phyloP scores from a whole-genome alignment of 2,888 invertebrate species.

The Lasioglossum zephyrum region DNA sequence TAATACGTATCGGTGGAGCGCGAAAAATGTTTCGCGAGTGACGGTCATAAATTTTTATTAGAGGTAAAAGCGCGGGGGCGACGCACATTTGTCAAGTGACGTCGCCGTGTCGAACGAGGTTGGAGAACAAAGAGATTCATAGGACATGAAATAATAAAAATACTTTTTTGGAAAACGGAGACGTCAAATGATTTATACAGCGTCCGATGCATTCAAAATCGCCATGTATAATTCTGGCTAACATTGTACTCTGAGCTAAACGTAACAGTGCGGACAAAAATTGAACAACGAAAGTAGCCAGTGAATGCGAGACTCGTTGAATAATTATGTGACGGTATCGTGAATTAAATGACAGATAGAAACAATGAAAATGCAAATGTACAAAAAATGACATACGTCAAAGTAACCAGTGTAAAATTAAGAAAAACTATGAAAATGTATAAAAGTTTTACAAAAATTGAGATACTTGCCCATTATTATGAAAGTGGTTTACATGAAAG shows the following conservation, averaged over 20 bases:
- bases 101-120: conserved; percentile 19
- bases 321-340: background rate
- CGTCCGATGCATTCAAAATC: background rate
- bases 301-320: background rate
- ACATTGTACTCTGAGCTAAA: background rate
- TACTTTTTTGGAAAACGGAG: conserved; percentile 29
- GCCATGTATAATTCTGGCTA: background rate
- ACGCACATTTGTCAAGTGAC: conserved; percentile 45
- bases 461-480: too few species aligned
- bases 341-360: background rate
- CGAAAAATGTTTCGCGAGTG: conserved; percentile 34
- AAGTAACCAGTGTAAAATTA: background rate
- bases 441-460: too few species aligned
- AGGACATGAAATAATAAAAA: conserved; percentile 48
- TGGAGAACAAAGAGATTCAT: conserved; percentile 43
- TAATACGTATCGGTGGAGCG: conserved; percentile 14
- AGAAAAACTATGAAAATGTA: background rate
- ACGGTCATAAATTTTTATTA: conserved; percentile 54
- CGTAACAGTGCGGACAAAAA: background rate
- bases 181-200: conserved; percentile 28
- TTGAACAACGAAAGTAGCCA: background rate
- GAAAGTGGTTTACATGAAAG: too few species aligned
- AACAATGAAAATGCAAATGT: background rate
- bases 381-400: background rate
- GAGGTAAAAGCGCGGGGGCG: conserved; percentile 43